Evolutionary conservation across 2,888 invertebrate species (phyloP), one percentile per base, ranked within the genome.

Genomic region (Sussaba pulchella): DNA sequence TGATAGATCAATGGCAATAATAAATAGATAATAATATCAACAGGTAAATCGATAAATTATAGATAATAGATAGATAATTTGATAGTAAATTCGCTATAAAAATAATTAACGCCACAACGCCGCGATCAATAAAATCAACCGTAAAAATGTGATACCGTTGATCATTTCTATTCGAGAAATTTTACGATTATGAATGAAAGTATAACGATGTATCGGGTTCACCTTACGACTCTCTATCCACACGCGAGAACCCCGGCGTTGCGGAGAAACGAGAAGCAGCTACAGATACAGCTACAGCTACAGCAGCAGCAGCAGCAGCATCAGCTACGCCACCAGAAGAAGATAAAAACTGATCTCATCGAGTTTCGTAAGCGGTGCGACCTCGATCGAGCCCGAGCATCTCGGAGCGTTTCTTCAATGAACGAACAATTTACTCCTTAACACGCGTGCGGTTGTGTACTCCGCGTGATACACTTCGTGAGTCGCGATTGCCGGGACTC

Each of bases 271-370:
- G 64, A 24, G 36, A 66, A 54, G 19, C 45, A 50, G 57, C 66
- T 36, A 43, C 17, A 57, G 81, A 66, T 63, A n/a, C n/a, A n/a
- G n/a, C n/a, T n/a, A n/a, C n/a, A n/a, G n/a, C n/a, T n/a, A n/a
- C n/a, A n/a, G n/a, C n/a, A n/a, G n/a, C n/a, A n/a, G n/a, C n/a
- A n/a, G n/a, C n/a, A n/a, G n/a, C n/a, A n/a, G n/a, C n/a, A n/a
- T n/a, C n/a, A n/a, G n/a, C n/a, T n/a, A n/a, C n/a, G n/a, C n/a
- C n/a, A n/a, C n/a, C n/a, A n/a, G 64, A 59, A 67, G 66, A 41
- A 70, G n/a, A 64, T 66, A 82, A 80, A 81, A 78, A 81, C 75
- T 73, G 82, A 81, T 76, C 69, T 76, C 79, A 75, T 76, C 76
- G 50, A 19, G 79, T 81, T 81, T 73, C 80, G 80, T 81, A 76